Percentiles rank a stretch among this genome's conserved stretches.
phyloP scores from a whole-genome alignment of 2,888 invertebrate genomes.

The Drosophila kuntzei region DNA sequence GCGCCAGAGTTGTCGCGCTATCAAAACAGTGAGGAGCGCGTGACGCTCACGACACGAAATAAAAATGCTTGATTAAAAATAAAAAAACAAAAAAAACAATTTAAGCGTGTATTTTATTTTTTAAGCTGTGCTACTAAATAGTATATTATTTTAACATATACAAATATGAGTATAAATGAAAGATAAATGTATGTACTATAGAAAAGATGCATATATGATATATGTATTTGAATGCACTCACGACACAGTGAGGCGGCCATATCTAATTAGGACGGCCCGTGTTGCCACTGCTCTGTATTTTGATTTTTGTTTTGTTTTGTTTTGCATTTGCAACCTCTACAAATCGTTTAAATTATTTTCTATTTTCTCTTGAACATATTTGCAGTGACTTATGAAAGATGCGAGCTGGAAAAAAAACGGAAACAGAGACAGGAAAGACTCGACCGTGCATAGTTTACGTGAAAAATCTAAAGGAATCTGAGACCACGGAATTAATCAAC shows the following conservation, averaged over 20 bases:
- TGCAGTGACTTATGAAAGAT: conserved; percentile 77
- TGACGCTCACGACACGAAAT: conserved; percentile 24
- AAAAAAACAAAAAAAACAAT: neutral
- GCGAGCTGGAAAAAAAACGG: conserved; percentile 82
- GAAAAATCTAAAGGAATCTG: conserved; percentile 73
- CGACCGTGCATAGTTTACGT: conserved; percentile 84
- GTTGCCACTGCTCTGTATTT: conserved; percentile 42
- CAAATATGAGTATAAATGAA: neutral
- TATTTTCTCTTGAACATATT: conserved; percentile 20
- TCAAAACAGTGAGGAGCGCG: conserved; percentile 34
- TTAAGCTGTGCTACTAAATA: neutral
- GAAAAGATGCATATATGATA: neutral
- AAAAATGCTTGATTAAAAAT: conserved; percentile 1
- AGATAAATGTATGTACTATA: no score
- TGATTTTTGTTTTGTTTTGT: conserved; percentile 42
- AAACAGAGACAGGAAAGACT: conserved; percentile 74
- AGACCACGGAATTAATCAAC: conserved; percentile 31
- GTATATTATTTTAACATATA: neutral
- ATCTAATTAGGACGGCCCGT: conserved; percentile 31
- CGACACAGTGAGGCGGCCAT: conserved; percentile 24
- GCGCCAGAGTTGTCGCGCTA: conserved; percentile 71
- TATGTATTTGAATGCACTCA: conserved; percentile 10
- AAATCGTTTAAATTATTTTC: conserved; percentile 5
- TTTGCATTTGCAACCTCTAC: conserved; percentile 18
- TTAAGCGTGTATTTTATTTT: neutral